These are phyloP conservation scores for Metalampra italica DNA, from an alignment of 2,888 invertebrate species.

Conservation along the genomic window DNA sequence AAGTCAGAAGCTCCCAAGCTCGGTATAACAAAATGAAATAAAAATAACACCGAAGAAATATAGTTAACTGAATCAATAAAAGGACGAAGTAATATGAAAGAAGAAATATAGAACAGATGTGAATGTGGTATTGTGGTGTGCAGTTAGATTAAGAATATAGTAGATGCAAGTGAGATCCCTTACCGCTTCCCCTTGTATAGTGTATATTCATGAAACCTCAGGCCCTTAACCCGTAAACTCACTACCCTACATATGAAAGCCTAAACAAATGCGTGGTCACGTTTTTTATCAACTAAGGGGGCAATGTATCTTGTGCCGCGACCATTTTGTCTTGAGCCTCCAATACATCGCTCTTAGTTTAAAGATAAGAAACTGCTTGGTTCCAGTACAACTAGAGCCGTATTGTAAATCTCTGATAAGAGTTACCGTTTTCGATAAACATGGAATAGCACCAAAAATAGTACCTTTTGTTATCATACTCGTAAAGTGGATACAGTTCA, in stretches of 20 bases:
- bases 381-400: neutral
- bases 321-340: neutral
- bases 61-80: too few relatives aligned
- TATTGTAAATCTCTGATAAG: neutral
- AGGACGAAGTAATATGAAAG: too few relatives aligned
- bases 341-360: neutral
- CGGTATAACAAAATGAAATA: too few relatives aligned
- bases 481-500: neutral
- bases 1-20: too few relatives aligned
- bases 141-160: neutral
- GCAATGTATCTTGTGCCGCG: slow-evolving; percentile 4
- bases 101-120: too few relatives aligned
- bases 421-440: neutral
- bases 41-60: too few relatives aligned
- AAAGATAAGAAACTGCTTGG: neutral
- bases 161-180: too few relatives aligned
- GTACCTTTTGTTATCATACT: neutral
- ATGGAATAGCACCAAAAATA: neutral
- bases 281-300: slow-evolving; percentile 11
- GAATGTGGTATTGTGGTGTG: too few relatives aligned
- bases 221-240: neutral
- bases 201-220: neutral
- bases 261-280: slow-evolving; percentile 6
- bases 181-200: too few relatives aligned
- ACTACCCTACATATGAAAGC: slow-evolving; percentile 9